These are phyloP conservation scores for Condylostylus longicornis DNA, from an alignment of 1,140 invertebrate species.

Conservation along the genomic window DNA sequence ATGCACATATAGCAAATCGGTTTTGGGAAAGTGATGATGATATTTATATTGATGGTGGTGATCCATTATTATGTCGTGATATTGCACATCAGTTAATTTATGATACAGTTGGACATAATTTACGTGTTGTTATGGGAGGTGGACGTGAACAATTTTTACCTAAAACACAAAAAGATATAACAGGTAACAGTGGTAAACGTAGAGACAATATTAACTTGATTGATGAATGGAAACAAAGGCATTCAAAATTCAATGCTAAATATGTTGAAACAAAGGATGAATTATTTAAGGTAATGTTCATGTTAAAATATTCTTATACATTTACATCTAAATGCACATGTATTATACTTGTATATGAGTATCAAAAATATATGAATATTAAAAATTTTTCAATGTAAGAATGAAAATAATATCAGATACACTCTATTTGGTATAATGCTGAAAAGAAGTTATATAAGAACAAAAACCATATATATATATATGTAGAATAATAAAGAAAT, in stretches of 20 bases:
- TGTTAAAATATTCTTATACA: too few relatives aligned
- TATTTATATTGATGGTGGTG: conserved; percentile 25
- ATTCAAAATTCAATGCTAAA: conserved; percentile 15
- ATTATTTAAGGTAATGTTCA: conserved; percentile 17
- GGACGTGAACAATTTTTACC: conserved; percentile 41
- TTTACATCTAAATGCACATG: too few relatives aligned
- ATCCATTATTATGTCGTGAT: conserved; percentile 29
- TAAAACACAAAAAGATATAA: conserved; percentile 26
- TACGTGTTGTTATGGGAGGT: conserved; percentile 51
- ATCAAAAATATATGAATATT: too few relatives aligned
- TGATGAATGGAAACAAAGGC: conserved; percentile 32
- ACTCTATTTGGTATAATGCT: too few relatives aligned
- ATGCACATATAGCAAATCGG: conserved; percentile 51
- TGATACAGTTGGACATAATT: conserved; percentile 35
- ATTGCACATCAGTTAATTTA: conserved; percentile 45
- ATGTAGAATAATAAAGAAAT: too few relatives aligned
- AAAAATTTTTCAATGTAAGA: too few relatives aligned
- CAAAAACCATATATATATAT: too few relatives aligned
- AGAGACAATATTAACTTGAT: conserved; percentile 33
- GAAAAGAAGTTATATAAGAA: too few relatives aligned
- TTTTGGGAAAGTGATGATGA: conserved; percentile 56
- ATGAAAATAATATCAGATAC: too few relatives aligned
- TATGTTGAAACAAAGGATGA: conserved; percentile 45
- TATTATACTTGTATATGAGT: too few relatives aligned
- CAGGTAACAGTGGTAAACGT: conserved; percentile 36